phyloP scores from a whole-genome alignment of 1,140 invertebrate species.

The Drosophila arawakana region DNA sequence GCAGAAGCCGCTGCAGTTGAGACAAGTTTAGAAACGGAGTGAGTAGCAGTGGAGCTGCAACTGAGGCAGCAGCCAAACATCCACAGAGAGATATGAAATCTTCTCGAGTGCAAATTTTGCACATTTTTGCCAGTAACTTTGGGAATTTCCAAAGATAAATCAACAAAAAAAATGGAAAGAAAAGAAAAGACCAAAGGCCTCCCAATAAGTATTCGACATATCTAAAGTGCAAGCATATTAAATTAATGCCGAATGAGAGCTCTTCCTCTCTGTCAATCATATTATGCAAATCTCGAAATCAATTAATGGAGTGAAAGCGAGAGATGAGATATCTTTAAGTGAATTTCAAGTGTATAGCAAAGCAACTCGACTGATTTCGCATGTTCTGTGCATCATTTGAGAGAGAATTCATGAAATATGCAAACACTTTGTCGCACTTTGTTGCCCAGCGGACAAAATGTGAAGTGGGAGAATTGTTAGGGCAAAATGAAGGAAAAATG shows the following conservation, averaged over 20 bases:
- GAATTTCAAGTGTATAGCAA: constrained; percentile 31
- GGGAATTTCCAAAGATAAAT: constrained; percentile 53
- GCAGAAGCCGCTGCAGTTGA: constrained; percentile 22
- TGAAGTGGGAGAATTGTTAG: constrained; percentile 16
- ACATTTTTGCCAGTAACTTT: constrained; percentile 67
- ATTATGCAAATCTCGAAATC: constrained; percentile 67
- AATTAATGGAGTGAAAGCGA: constrained; percentile 54
- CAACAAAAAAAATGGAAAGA: constrained; percentile 14
- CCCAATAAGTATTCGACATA: constrained; percentile 24
- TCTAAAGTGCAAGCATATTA: constrained; percentile 54
- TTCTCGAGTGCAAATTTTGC: constrained; percentile 68
- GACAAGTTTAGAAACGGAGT: neutral
- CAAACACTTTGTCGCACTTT: constrained; percentile 66
- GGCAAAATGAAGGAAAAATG: constrained; percentile 9
- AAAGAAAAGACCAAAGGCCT: constrained; percentile 27
- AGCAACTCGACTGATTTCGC: constrained; percentile 25
- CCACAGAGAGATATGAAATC: constrained; percentile 42
- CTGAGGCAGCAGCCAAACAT: constrained; percentile 47
- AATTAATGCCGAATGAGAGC: constrained; percentile 40
- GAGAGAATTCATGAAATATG: constrained; percentile 58
- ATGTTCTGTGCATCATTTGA: constrained; percentile 59
- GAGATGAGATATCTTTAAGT: constrained; percentile 46
- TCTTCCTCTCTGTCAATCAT: constrained; percentile 37
- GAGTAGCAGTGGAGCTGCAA: constrained; percentile 16
- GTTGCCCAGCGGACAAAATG: constrained; percentile 32